Evolutionary conservation across 2,797 vertebrate genomes (phyloP).

Genomic region (Tenualosa ilisha): DNA sequence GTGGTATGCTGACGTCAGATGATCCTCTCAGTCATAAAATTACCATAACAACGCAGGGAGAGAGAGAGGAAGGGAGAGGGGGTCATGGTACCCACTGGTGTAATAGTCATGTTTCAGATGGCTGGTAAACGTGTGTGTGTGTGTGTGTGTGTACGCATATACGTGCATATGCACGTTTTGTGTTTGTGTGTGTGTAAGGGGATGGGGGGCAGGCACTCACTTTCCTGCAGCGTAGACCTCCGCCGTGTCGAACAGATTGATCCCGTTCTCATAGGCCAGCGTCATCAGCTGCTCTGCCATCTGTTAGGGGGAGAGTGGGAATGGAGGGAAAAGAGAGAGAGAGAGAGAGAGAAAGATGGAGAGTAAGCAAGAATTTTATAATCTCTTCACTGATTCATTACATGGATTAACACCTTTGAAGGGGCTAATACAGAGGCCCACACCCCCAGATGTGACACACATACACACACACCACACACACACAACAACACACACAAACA

Average conservation of each 20-base stretch:
- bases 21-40: not conserved
- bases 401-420: no score
- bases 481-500: no score
- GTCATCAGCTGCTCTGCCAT: conserved; percentile 98
- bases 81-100: not conserved
- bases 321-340: not conserved
- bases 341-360: not conserved
- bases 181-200: conserved; percentile 3
- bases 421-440: no score
- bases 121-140: not conserved
- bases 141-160: not conserved
- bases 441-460: no score
- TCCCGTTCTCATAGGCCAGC: conserved; percentile 97
- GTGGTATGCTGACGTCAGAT: not conserved
- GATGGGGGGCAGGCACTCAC: conserved; percentile 76
- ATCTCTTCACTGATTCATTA: no score
- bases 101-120: not conserved
- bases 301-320: conserved; percentile 73
- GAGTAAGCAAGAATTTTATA: not conserved
- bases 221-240: conserved; percentile 98
- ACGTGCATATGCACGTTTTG: not conserved
- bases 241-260: conserved; percentile 98
- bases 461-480: no score
- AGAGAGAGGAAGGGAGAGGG: not conserved
- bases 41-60: not conserved